phyloP scores from a whole-genome alignment of 2,888 invertebrate genomes.

The Creontiades dilutus region DNA sequence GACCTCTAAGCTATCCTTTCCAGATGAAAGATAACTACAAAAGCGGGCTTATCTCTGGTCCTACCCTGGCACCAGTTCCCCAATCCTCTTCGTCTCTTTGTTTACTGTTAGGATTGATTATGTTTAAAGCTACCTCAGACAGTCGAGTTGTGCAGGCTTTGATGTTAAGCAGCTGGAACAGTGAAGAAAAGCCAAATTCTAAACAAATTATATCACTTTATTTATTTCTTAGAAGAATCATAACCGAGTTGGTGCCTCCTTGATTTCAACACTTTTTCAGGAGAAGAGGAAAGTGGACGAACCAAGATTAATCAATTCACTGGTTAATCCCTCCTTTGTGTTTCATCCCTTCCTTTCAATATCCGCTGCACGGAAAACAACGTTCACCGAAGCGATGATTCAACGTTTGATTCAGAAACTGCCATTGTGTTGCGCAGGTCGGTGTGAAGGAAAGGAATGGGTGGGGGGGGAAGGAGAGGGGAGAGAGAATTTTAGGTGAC shows the following conservation, averaged over 20 bases:
- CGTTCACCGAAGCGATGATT: conserved; percentile 2
- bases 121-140: no score
- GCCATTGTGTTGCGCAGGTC: conserved; percentile 14
- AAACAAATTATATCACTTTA: no score
- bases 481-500: not conserved
- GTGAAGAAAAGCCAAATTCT: no score
- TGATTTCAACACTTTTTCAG: not conserved
- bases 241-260: not conserved
- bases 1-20: no score
- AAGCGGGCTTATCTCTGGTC: no score
- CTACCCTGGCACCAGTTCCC: no score
- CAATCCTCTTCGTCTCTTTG: no score
- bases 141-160: no score
- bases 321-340: conserved; percentile 24
- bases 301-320: conserved; percentile 17
- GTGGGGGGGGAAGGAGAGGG: not conserved
- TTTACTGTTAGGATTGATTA: no score
- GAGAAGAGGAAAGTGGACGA: not conserved
- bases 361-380: conserved; percentile 27
- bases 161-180: no score
- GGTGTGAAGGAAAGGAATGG: not conserved
- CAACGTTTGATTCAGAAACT: conserved; percentile 24
- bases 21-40: no score
- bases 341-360: not conserved
- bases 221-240: no score